phyloP scores from a whole-genome alignment of 2,113 vertebrate species.

The Pholis gunnellus region DNA sequence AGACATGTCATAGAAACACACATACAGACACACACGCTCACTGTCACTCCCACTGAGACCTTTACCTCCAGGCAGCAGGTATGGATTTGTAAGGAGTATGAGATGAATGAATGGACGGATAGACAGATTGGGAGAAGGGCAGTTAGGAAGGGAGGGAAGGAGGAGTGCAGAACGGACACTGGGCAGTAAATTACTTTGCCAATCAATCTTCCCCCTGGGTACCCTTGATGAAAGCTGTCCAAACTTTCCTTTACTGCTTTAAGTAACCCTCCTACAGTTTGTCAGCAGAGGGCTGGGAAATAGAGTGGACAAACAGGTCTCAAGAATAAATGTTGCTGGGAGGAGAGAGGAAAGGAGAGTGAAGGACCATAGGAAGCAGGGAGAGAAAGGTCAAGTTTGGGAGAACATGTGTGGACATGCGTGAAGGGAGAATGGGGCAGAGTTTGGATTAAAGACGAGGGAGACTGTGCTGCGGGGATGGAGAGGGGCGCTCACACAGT shows the following conservation, averaged over 20 bases:
- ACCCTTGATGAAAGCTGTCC: slow-evolving; percentile 80
- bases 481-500: slow-evolving; percentile 25
- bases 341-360: slow-evolving; percentile 47
- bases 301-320: slow-evolving; percentile 75
- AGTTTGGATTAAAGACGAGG: slow-evolving; percentile 29
- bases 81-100: slow-evolving; percentile 62
- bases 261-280: slow-evolving; percentile 81
- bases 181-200: slow-evolving; percentile 85
- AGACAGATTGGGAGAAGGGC: slow-evolving; percentile 65
- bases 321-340: slow-evolving; percentile 77
- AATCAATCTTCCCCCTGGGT: slow-evolving; percentile 83
- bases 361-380: not conserved
- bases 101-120: slow-evolving; percentile 58
- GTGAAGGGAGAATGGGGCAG: not conserved
- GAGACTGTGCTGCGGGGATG: slow-evolving; percentile 28
- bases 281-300: slow-evolving; percentile 75
- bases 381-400: slow-evolving; percentile 45
- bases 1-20: slow-evolving; percentile 46
- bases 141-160: slow-evolving; percentile 44
- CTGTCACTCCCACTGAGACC: slow-evolving; percentile 51
- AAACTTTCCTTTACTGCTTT: slow-evolving; percentile 79
- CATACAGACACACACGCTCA: slow-evolving; percentile 38
- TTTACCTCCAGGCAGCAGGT: slow-evolving; percentile 68
- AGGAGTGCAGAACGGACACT: slow-evolving; percentile 68
- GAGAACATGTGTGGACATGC: slow-evolving; percentile 24